Conservation (phyloP, 30 jellyfish, hydroid and myxozoan genomes). For the Mastigias papua region DNA sequence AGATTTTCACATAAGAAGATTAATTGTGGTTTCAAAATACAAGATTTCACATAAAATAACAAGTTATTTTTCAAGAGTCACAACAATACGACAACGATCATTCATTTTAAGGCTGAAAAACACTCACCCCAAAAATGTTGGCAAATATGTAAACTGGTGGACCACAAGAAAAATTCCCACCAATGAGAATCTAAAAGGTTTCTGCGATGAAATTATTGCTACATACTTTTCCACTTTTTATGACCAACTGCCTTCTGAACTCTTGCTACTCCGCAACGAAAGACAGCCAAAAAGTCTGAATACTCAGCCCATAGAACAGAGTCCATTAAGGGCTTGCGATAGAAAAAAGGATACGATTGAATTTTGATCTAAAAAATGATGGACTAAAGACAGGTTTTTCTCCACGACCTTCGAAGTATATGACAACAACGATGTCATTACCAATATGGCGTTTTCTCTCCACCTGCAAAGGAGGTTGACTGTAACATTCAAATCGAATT, state of each 20-base stretch:
- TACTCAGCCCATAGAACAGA: too few relatives aligned
- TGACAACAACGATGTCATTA: constrained; percentile 94
- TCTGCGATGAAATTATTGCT: too few relatives aligned
- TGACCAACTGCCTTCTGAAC: too few relatives aligned
- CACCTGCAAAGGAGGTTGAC: constrained; percentile 61
- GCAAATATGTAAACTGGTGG: too few relatives aligned
- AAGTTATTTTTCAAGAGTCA: neutral
- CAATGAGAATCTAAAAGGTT: too few relatives aligned
- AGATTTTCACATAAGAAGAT: neutral
- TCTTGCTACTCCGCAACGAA: too few relatives aligned
- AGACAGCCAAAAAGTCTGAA: too few relatives aligned
- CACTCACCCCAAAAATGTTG: too few relatives aligned
- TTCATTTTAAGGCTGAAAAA: too few relatives aligned
- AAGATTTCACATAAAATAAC: neutral
- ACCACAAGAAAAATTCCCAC: too few relatives aligned
- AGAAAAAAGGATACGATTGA: constrained; percentile 86
- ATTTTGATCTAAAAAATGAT: constrained; percentile 93
- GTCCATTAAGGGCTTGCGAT: too few relatives aligned
- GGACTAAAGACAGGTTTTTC: constrained; percentile 91
- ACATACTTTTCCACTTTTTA: too few relatives aligned
- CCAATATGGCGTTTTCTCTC: constrained; percentile 99
- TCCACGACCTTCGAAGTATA: constrained; percentile 91
- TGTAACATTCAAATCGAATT: neutral
- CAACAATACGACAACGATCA: neutral
- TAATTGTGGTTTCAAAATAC: neutral